A percentile compares a stretch with the other conserved stretches of the same genome.
phyloP scores from a whole-genome alignment of 2,113 vertebrate species.

The Syngnathoides biaculeatus region DNA sequence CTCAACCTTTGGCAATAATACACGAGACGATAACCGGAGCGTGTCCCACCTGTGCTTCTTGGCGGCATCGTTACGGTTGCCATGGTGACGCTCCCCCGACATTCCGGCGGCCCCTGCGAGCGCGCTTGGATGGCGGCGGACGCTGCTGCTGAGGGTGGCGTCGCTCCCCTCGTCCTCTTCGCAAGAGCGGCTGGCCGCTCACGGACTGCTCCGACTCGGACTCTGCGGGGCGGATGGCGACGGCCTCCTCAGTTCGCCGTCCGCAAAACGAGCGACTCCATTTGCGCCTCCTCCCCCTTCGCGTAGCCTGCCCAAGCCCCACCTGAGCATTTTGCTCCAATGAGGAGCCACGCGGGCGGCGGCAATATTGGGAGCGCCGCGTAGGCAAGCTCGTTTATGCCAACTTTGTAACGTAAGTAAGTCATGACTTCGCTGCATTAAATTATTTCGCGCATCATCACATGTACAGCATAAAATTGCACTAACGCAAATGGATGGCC shows the following conservation, averaged over 20 bases:
- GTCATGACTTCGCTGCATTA: not conserved
- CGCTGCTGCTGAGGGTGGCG: conserved; percentile 48
- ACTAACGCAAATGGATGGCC: too few species aligned
- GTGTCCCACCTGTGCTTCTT: conserved; percentile 88
- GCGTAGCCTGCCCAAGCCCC: conserved; percentile 74
- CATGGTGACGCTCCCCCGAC: conserved; percentile 84
- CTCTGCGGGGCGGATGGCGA: conserved; percentile 72
- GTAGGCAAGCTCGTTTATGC: not conserved
- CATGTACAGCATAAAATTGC: not conserved
- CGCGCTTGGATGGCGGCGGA: conserved; percentile 58
- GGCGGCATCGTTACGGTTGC: conserved; percentile 85
- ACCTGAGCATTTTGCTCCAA: conserved; percentile 79
- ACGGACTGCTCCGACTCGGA: conserved; percentile 85
- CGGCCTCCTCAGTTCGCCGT: conserved; percentile 40
- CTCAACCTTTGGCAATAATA: conserved; percentile 37
- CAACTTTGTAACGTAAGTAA: not conserved
- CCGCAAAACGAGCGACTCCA: conserved; percentile 54
- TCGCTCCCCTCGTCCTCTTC: conserved; percentile 74
- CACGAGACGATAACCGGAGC: conserved; percentile 44
- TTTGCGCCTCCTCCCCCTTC: conserved; percentile 39
- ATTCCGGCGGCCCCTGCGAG: conserved; percentile 67
- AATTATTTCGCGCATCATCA: not conserved
- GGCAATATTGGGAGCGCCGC: not conserved
- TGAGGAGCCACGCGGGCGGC: conserved; percentile 62
- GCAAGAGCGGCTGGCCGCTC: conserved; percentile 74